Evolutionary conservation across 2,888 invertebrate genomes (phyloP), one percentile per base, ranked within the genome.

Genomic region (Drosophila histrio): DNA sequence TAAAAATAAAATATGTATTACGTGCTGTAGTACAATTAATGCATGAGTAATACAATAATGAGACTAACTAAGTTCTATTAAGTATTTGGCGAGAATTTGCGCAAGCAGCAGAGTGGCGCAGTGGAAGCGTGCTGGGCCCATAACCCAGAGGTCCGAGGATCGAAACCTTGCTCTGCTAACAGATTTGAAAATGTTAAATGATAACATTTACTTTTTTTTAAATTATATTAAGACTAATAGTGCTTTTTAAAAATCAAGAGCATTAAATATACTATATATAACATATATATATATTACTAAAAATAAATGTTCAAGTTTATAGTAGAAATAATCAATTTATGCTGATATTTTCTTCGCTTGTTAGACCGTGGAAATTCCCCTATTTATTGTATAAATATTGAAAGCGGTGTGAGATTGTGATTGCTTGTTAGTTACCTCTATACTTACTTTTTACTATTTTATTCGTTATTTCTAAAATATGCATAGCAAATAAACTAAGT

Each of bases 121-220:
- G 77, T 63, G 77, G 74, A 77, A 74, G 74, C 72, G 74, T 74
- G 74, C 74, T 74, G 74, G 74, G 74, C 74, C 74, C 74, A 77
- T 74, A 74, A 74, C 74, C 74, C 74, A 74, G 77, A 74, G 77
- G 77, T 74, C 77, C 74, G 74, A 74, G 77, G 72, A 77, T 77
- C 74, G 74, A 74, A 74, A 74, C 74, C 74, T 74, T 74, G 74
- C 77, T 74, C 74, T 74, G 84, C 80, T 80, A 79, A 28, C 39
- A 67, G 26, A 11, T 8, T 54, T 53, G 28, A 17, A 22, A 26
- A 15, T 21, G 13, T 32, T 1, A 0, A 11, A 36, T 43, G 17
- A 7, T 17, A 28, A 1, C 43, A 28, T 49, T 44, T 13, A n/a
- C 5, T 50, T 63, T 53, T 28, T 22, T 71, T 39, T 59, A 36